Base-by-base conservation (phyloP, 23 tunicate genomes). In the Ascidia mentula region DNA sequence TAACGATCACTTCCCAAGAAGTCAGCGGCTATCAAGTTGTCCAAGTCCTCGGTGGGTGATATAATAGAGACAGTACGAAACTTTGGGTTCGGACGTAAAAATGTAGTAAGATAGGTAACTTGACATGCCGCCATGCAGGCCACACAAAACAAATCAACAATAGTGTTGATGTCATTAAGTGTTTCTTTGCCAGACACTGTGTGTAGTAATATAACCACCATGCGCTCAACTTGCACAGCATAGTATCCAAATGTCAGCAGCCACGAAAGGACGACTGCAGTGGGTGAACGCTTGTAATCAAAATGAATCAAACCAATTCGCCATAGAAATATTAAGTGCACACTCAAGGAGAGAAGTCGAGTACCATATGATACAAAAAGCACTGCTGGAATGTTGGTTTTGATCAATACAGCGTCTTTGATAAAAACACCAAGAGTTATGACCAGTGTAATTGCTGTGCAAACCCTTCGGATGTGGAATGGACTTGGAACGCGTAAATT, bases 271-370 rank as follows among this genome's bases (percentile, higher is more conserved):
- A 72, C 84, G 22, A 88, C 88, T 6, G 81, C 22, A 12, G 46
- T n/a, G 0, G 98, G 98, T 34, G 94, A 92, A 76, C 92, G 84
- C 72, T 84, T 75, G 75, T 80, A 84, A 7, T 80, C 74, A 88
- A 93, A 93, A 80, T 93, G 98, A 22, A 93, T 82, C 76, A 84
- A 40, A 39, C 88, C 59, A 46, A 93, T 71, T 36, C 93, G 73
- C 80, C 73, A 76, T 69, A 93, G 61, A 83, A 80, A 93, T 0
- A 88, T 24, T 6, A 77, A 77, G 80, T 93, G 98, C 36, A 84
- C 53, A 20, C 80, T 33, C 75, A 93, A 77, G 46, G 86, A 31
- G 18, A 88, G 31, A 0, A 77, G 45, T 59, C 84, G 32, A 4
- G 69, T 40, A 8, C 88, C 72, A 69, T 72, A 87, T 7, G 88